A percentile compares a stretch with the other conserved stretches of the same genome.
phyloP scores from a whole-genome alignment of 2,888 invertebrate species.

The Temnothorax unifasciatus region DNA sequence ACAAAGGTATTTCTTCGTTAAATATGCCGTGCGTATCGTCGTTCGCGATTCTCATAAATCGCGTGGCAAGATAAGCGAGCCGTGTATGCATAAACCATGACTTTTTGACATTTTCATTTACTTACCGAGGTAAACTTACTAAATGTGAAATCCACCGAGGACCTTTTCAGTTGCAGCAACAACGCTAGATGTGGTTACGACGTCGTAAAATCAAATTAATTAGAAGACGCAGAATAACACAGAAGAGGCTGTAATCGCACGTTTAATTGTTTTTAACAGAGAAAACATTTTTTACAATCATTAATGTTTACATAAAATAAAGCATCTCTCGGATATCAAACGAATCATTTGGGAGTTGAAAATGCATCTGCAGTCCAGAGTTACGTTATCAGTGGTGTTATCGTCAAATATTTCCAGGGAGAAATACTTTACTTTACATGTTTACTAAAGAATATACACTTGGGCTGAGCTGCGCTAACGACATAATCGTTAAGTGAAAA shows the following conservation, averaged over 20 bases:
- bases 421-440: neutral
- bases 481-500: neutral
- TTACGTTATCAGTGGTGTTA: neutral
- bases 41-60: conserved; percentile 52
- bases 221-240: conserved; percentile 9
- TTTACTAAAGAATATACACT: neutral
- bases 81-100: conserved; percentile 50
- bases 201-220: conserved; percentile 28
- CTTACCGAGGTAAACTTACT: conserved; percentile 26
- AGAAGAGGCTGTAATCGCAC: neutral
- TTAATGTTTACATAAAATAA: conserved; percentile 4
- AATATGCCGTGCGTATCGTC: neutral
- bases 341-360: neutral
- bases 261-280: neutral
- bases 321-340: neutral
- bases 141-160: conserved; percentile 25
- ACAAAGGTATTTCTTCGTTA: neutral
- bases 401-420: neutral
- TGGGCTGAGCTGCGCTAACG: neutral
- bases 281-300: neutral
- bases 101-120: conserved; percentile 66
- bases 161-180: conserved; percentile 45
- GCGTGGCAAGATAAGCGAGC: conserved; percentile 15
- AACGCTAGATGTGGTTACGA: conserved; percentile 25
- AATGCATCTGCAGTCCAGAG: neutral